Conservation (phyloP, 1,140 invertebrate species). For the Drosophila teissieri region DNA sequence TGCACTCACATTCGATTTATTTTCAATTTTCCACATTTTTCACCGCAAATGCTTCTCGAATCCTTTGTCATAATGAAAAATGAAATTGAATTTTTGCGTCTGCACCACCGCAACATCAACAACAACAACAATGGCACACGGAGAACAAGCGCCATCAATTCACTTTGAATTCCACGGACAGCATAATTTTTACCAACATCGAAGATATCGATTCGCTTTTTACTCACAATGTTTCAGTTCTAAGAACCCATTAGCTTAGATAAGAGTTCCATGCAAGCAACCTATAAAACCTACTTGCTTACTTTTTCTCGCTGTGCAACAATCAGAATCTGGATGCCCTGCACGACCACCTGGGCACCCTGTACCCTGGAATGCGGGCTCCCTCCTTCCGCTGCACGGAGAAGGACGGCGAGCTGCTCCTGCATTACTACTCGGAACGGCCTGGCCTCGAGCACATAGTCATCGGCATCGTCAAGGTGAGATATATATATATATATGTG, state of each 20-base stretch:
- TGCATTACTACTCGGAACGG: conserved; percentile 97
- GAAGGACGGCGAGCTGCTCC: conserved; percentile 93
- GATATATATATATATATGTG: conserved; percentile 10
- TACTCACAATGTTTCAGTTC: background rate
- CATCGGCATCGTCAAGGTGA: conserved; percentile 96
- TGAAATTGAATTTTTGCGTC: conserved; percentile 80
- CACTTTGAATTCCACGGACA: background rate
- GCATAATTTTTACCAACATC: background rate
- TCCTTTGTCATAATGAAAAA: conserved; percentile 80
- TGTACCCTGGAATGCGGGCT: conserved; percentile 96
- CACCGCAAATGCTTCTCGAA: conserved; percentile 54
- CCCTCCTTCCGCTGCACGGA: conserved; percentile 96
- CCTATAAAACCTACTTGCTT: no score
- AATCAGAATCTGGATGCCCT: conserved; percentile 94
- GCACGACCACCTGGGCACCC: conserved; percentile 96
- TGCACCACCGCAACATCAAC: conserved; percentile 53
- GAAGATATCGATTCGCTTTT: background rate
- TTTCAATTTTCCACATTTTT: conserved; percentile 83
- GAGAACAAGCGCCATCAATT: conserved; percentile 21
- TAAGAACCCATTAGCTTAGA: no score
- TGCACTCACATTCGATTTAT: conserved; percentile 83
- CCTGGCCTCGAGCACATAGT: conserved; percentile 97
- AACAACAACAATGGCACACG: conserved; percentile 28
- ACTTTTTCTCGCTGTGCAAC: background rate
- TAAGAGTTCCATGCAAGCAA: no score